These are phyloP conservation scores for Dendroctonus ponderosae DNA, from an alignment of 1,140 invertebrate genomes.

Conservation along the genomic window DNA sequence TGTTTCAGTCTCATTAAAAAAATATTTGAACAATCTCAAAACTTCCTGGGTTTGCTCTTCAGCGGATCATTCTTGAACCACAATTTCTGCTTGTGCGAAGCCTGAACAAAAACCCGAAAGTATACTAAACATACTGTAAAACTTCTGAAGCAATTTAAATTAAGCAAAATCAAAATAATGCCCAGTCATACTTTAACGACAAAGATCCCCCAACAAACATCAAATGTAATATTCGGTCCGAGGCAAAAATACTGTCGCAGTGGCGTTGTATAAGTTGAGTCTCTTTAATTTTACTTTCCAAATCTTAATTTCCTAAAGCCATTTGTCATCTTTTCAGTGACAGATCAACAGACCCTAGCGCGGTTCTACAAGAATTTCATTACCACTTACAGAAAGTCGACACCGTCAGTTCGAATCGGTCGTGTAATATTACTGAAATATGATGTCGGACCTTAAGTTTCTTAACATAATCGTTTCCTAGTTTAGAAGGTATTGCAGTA, in stretches of 20 bases:
- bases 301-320: constrained; percentile 33
- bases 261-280: constrained; percentile 11
- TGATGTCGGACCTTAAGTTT: no score
- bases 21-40: no score
- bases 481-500: no score
- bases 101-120: no score
- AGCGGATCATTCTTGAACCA: no score
- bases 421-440: background rate
- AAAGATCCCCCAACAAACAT: background rate
- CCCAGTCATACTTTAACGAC: constrained; percentile 9
- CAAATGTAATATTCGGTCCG: constrained; percentile 11
- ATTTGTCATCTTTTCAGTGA: constrained; percentile 29
- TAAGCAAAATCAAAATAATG: background rate
- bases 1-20: no score
- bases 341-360: constrained; percentile 26
- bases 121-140: no score
- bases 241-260: constrained; percentile 2
- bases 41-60: no score
- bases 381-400: constrained; percentile 22
- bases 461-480: no score
- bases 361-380: constrained; percentile 32
- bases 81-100: no score
- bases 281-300: constrained; percentile 29
- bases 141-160: no score
- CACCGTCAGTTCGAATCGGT: constrained; percentile 3